phyloP scores from a whole-genome alignment of 2,113 vertebrate species.

The Grammomys dolichurus region DNA sequence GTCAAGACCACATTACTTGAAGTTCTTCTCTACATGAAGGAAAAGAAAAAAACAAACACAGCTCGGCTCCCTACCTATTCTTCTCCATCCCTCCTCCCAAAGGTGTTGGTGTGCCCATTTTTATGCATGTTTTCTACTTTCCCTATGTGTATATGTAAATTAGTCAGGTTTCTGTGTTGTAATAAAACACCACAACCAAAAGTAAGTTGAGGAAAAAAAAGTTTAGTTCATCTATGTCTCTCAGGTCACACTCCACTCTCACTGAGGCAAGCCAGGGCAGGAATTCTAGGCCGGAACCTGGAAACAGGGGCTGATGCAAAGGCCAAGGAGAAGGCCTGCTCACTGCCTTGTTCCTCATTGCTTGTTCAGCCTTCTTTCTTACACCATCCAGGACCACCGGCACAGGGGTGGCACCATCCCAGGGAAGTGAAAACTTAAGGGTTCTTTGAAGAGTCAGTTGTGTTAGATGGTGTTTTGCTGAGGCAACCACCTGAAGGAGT shows the following conservation, averaged over 20 bases:
- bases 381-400: neutral
- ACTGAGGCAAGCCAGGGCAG: neutral
- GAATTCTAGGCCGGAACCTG: neutral
- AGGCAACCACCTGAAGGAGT: no score
- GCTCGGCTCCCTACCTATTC: neutral
- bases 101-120: neutral
- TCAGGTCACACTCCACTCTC: neutral
- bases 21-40: constrained; percentile 6
- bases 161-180: neutral
- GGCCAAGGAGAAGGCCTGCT: neutral
- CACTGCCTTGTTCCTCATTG: neutral
- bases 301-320: neutral
- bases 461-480: no score
- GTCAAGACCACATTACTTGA: neutral
- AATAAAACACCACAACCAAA: neutral
- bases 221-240: neutral
- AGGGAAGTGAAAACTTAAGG: no score
- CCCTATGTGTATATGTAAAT: neutral
- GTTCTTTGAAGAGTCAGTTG: no score
- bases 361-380: neutral
- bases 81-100: neutral
- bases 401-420: neutral
- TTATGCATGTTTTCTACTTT: neutral
- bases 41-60: neutral
- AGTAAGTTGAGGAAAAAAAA: neutral